These are phyloP conservation scores for Thelaira solivaga DNA, from an alignment of 2,888 invertebrate genomes.

Conservation along the genomic window DNA sequence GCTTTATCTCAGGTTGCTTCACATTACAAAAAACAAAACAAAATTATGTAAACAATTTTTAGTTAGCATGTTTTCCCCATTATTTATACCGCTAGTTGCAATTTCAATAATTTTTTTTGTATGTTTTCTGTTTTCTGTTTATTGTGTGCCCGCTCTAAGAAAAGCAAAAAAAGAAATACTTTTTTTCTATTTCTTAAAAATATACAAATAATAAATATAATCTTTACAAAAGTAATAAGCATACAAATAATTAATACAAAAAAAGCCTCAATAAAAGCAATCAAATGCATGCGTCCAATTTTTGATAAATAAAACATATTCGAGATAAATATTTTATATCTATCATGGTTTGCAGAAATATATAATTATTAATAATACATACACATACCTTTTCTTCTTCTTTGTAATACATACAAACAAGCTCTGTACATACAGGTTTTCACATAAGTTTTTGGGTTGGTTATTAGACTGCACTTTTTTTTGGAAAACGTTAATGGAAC, in stretches of 20 bases:
- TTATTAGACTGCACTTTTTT: too few species aligned
- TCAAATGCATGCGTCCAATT: constrained; percentile 53
- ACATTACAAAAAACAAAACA: too few species aligned
- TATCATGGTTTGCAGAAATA: constrained; percentile 26
- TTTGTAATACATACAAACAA: neutral
- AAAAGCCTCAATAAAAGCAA: constrained; percentile 40
- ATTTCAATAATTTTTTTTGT: neutral
- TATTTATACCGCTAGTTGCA: neutral
- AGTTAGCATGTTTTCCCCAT: neutral
- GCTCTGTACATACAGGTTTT: neutral
- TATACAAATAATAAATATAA: neutral
- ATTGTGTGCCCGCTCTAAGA: neutral
- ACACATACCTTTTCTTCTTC: neutral
- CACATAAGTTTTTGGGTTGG: neutral
- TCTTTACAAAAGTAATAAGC: neutral
- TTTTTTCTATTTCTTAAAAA: too few species aligned
- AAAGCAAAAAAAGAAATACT: neutral
- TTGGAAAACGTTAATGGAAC: too few species aligned
- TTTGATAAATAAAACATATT: constrained; percentile 35
- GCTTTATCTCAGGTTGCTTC: constrained; percentile 26
- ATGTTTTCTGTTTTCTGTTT: too few species aligned
- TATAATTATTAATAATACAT: neutral
- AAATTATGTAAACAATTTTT: neutral
- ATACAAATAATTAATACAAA: constrained; percentile 26
- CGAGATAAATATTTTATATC: constrained; percentile 10